These are phyloP conservation scores for Leptocoma aspasia DNA, from an alignment of 2,113 vertebrate species.

Conservation along the genomic window DNA sequence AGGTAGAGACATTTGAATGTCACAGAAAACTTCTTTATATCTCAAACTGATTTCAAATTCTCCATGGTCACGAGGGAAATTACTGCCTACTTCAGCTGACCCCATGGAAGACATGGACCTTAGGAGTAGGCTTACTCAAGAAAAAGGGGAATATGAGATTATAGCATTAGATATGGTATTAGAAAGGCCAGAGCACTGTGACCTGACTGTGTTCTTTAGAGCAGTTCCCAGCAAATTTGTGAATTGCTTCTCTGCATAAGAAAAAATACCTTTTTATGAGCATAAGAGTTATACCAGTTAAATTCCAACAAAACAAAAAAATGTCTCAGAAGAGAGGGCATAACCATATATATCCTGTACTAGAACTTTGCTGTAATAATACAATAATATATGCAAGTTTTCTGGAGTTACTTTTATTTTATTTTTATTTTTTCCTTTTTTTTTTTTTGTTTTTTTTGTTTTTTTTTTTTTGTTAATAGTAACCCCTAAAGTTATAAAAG, in stretches of 20 bases:
- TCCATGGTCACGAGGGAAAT: background rate
- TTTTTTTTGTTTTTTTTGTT: background rate
- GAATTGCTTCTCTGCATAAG: background rate
- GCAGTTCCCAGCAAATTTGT: background rate
- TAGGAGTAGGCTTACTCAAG: background rate
- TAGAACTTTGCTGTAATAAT: background rate
- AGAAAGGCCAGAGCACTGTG: background rate
- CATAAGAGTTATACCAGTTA: background rate
- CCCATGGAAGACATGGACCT: background rate
- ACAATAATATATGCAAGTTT: background rate
- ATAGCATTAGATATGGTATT: slow-evolving; percentile 5
- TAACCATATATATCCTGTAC: background rate
- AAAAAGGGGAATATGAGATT: background rate
- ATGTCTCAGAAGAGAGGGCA: background rate
- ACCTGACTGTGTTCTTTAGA: background rate
- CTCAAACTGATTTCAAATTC: background rate
- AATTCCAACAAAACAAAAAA: background rate
- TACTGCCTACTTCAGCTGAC: background rate
- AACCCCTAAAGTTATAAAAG: background rate
- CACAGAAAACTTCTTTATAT: background rate
- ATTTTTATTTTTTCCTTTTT: too few species aligned
- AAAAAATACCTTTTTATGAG: background rate
- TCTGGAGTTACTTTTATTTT: background rate
- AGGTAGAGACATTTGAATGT: background rate
- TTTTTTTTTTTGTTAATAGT: background rate